A percentile compares a stretch with the other conserved stretches of the same genome.
Evolutionary conservation across 2,888 invertebrate genomes (phyloP).

Genomic region (Caenorhabditis wallacei): DNA sequence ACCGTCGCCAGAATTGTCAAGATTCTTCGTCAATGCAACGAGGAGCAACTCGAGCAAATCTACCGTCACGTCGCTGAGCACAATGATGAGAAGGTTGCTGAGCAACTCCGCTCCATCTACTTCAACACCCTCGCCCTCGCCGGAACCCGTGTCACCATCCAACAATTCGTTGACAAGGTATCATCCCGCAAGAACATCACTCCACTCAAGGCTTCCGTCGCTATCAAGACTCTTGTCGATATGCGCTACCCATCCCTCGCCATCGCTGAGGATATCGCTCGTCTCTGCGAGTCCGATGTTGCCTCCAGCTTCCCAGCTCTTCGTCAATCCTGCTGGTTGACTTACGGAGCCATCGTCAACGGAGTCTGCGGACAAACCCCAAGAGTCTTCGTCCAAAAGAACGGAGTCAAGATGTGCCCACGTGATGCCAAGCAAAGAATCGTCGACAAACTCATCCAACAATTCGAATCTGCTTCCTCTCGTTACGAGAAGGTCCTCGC

Average conservation of each 20-base stretch:
- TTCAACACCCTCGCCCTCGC: constrained; percentile 75
- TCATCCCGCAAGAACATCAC: constrained; percentile 69
- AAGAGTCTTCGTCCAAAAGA: constrained; percentile 58
- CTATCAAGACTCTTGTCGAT: constrained; percentile 74
- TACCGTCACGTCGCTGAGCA: constrained; percentile 62
- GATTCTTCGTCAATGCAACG: constrained; percentile 72
- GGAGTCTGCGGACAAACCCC: constrained; percentile 75
- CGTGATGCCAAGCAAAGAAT: constrained; percentile 72
- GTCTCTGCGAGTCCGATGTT: constrained; percentile 68
- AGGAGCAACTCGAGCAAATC: constrained; percentile 71
- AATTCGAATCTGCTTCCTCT: constrained; percentile 67
- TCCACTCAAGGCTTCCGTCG: constrained; percentile 70
- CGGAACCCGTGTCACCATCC: constrained; percentile 74
- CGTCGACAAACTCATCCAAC: constrained; percentile 65
- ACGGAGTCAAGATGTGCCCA: constrained; percentile 69
- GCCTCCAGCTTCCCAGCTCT: constrained; percentile 60
- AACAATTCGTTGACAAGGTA: constrained; percentile 72
- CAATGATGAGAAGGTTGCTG: constrained; percentile 62
- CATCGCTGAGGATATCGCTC: constrained; percentile 66
- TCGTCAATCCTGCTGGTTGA: constrained; percentile 77
- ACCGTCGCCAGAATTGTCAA: constrained; percentile 77
- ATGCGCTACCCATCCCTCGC: constrained; percentile 69
- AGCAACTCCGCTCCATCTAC: constrained; percentile 75
- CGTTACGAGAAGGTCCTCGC: constrained; percentile 78
- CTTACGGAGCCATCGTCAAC: constrained; percentile 75